Percentiles rank a stretch among this genome's conserved stretches.
Evolutionary conservation across 2,113 vertebrate species (phyloP).

Genomic region (Catharus minimus): DNA sequence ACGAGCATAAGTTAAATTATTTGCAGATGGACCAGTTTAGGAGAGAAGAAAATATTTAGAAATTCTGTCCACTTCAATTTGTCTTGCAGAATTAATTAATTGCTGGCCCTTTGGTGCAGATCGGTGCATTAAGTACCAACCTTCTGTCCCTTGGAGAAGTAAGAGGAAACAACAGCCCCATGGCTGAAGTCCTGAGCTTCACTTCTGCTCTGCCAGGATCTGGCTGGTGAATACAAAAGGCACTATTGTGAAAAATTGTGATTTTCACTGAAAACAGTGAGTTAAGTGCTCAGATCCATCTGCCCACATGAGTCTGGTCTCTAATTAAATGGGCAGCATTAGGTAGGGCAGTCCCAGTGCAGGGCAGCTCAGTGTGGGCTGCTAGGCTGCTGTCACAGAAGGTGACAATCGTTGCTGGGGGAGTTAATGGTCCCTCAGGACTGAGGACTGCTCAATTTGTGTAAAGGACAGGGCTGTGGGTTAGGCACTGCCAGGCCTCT

Average conservation of each 20-base stretch:
- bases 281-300: not conserved
- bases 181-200: not conserved
- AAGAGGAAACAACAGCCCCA: not conserved
- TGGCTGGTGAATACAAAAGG: not conserved
- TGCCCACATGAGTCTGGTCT: not conserved
- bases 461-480: not conserved
- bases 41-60: not conserved
- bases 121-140: not conserved
- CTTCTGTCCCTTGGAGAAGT: not conserved
- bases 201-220: not conserved
- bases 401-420: not conserved
- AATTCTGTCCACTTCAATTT: conserved; percentile 17
- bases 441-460: accelerated
- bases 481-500: not conserved
- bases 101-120: not conserved
- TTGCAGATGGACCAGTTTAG: not conserved
- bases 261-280: not conserved
- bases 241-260: not conserved
- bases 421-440: not conserved
- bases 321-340: not conserved
- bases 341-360: not conserved
- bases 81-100: conserved; percentile 37
- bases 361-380: not conserved
- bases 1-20: not conserved
- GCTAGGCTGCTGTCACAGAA: not conserved